Evolutionary conservation across 1,140 invertebrate genomes (phyloP), one percentile per base, ranked within the genome.

Genomic region (Adoxophyes honmai): DNA sequence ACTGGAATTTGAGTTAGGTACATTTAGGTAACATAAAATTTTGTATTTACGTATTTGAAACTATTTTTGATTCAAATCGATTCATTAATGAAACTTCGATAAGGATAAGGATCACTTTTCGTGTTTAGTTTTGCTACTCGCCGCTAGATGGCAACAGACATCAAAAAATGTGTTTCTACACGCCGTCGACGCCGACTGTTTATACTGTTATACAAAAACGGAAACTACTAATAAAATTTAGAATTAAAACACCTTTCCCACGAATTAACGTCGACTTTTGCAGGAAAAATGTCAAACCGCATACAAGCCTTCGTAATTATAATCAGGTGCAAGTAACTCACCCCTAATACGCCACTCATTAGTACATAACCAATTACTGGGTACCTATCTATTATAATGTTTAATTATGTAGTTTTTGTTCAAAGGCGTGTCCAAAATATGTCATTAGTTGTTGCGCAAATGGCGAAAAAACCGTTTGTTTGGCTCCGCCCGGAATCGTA

Each of bases 381-480:
- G 16, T 48, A 33, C 42, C 18, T 48, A 52, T 52, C 34, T 52
- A 34, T 34, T 34, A 52, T 52, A 11, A 18, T 52, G 59, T 68
- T 62, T 63, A 68, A 64, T 71, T 59, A 63, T 51, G 39, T 34
- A 16, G 34, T 62, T 64, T 44, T 58, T 59, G 37, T 61, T 63
- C 52, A 60, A 65, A 62, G 70, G 66, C 61, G 67, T 62, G 66
- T 33, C 57, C 52, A 59, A 62, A 64, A 56, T 55, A 48, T 52
- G 71, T 60, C 60, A 64, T 72, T 66, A 70, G 67, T 64, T 72
- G 57, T 70, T 70, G 68, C 55, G 60, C 60, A 62, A 65, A 64
- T 60, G 34, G 60, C 42, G 55, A 53, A 69, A 73, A 74, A 74
- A 65, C 44, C 36, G 36, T 42, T 55, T 33, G 34, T 21, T 48